Percentiles rank a stretch among this genome's conserved stretches.
These are phyloP conservation scores for Artibeus lituratus DNA, from an alignment of 2,797 vertebrate genomes.

Conservation along the genomic window DNA sequence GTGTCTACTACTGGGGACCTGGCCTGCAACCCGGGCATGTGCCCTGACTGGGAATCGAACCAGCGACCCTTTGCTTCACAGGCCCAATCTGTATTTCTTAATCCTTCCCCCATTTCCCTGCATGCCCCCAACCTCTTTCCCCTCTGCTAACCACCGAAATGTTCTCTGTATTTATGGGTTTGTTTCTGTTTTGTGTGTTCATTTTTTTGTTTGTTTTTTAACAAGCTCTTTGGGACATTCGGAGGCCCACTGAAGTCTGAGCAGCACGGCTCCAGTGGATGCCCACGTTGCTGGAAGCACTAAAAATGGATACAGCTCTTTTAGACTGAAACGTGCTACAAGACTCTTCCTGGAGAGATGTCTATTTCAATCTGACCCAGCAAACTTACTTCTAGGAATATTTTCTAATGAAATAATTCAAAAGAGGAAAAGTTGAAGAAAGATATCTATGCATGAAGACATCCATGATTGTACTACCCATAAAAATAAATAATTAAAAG, in stretches of 20 bases:
- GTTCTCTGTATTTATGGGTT: background rate
- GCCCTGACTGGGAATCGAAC: too few species aligned
- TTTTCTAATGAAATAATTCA: slow-evolving; percentile 10
- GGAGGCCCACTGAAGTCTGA: background rate
- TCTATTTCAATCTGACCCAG: background rate
- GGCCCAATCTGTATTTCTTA: background rate
- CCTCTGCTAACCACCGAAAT: background rate
- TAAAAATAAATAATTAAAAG: background rate
- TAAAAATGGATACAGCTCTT: background rate
- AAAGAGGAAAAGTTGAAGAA: background rate
- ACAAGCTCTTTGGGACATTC: background rate
- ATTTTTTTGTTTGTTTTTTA: background rate
- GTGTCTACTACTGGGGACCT: too few species aligned
- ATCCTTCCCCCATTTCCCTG: too few species aligned
- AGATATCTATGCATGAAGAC: background rate
- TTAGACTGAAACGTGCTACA: background rate
- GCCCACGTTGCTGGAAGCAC: background rate
- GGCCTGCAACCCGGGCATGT: too few species aligned
- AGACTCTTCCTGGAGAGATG: background rate
- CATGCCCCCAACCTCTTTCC: background rate
- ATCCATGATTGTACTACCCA: background rate
- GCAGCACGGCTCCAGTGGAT: background rate
- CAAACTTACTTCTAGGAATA: background rate
- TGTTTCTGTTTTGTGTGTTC: background rate
- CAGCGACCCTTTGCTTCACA: too few species aligned